phyloP scores from a whole-genome alignment of 2,113 vertebrate species.

The Typhlomys cinereus region DNA sequence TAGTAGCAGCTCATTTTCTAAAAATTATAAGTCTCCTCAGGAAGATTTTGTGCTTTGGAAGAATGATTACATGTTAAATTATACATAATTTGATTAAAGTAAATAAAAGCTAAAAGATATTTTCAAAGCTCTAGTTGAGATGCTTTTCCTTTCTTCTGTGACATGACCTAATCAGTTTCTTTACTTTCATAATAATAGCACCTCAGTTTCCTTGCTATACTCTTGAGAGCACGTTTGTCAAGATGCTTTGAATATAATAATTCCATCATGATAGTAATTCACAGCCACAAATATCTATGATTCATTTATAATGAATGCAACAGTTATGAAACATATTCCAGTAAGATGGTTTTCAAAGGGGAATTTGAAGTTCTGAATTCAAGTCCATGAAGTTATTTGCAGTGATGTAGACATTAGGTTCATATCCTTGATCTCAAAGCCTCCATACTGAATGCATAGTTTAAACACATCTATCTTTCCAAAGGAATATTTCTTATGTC shows the following conservation, averaged over 20 bases:
- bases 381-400: neutral
- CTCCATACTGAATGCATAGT: neutral
- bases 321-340: neutral
- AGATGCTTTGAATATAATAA: neutral
- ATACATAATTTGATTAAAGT: conserved; percentile 24
- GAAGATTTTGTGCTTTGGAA: conserved; percentile 18
- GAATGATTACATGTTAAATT: neutral
- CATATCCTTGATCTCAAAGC: neutral
- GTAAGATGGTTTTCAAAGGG: neutral
- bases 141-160: neutral
- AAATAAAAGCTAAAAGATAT: neutral
- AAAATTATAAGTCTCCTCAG: neutral
- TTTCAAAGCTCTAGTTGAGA: neutral
- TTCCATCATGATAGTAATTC: neutral
- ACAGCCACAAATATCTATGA: neutral
- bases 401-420: neutral
- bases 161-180: neutral
- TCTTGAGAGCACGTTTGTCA: neutral
- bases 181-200: neutral
- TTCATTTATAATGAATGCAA: neutral
- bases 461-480: neutral
- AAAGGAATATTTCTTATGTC: neutral
- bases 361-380: neutral
- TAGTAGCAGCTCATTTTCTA: neutral
- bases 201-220: neutral